Conservation (phyloP, 2,888 invertebrate genomes). For the Isotomurus palustris region DNA sequence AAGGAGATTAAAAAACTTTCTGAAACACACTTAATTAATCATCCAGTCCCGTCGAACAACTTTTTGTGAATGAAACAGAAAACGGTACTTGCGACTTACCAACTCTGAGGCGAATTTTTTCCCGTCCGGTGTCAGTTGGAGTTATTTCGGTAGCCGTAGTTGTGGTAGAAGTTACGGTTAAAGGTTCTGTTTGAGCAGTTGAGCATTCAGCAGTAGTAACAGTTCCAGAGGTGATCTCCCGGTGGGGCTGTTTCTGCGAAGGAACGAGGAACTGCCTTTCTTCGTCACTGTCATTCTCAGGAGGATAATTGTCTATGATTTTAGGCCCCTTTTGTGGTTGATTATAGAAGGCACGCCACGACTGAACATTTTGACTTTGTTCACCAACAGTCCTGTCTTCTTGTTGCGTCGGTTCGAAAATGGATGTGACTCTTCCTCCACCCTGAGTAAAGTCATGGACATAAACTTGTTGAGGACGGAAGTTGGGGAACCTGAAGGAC, state of each 20-base stretch:
- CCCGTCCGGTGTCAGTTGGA: conserved; percentile 7
- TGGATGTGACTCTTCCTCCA: neutral
- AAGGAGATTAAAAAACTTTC: no score
- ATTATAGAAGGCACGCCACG: conserved; percentile 4
- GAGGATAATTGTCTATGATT: conserved; percentile 18
- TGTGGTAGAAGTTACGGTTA: neutral
- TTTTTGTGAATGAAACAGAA: no score
- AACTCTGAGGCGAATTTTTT: conserved; percentile 22
- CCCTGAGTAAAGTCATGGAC: conserved; percentile 29
- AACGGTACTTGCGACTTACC: no score
- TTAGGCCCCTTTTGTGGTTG: conserved; percentile 17
- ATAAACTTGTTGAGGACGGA: conserved; percentile 27
- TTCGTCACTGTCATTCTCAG: conserved; percentile 10
- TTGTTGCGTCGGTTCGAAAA: neutral
- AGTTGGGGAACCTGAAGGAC: conserved; percentile 26
- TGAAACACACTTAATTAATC: no score
- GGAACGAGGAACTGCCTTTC: neutral
- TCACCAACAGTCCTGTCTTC: conserved; percentile 10
- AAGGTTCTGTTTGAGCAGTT: conserved; percentile 21
- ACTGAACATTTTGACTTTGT: conserved; percentile 12
- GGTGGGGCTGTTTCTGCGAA: conserved; percentile 10
- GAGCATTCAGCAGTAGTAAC: conserved; percentile 28
- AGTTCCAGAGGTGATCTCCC: conserved; percentile 25
- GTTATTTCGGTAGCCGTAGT: neutral
- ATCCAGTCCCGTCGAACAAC: no score